Conservation (phyloP, 2,888 invertebrate species). For the Branchellion lobata region DNA sequence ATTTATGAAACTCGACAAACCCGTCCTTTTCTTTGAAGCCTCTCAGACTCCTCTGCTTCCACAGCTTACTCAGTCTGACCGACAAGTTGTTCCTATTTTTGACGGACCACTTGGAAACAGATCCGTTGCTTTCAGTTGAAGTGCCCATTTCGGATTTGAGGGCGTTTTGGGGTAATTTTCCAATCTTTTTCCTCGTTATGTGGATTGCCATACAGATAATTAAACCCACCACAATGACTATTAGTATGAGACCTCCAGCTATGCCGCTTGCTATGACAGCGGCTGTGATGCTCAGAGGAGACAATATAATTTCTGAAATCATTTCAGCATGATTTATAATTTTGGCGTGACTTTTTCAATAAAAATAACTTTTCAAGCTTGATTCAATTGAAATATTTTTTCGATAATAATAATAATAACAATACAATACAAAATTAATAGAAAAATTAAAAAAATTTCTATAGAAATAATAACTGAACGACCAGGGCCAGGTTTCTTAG, state of each 20-base stretch:
- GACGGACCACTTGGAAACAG: constrained; percentile 16
- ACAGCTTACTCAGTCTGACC: constrained; percentile 28
- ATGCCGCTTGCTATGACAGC: constrained; percentile 9
- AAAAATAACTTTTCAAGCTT: neutral
- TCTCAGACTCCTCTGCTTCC: constrained; percentile 5
- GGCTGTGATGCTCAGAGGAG: neutral
- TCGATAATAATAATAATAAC: neutral
- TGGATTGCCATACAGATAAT: constrained; percentile 3
- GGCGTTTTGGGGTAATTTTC: no score
- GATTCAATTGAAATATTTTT: neutral
- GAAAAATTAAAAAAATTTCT: no score
- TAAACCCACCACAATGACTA: constrained; percentile 6
- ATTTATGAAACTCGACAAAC: neutral
- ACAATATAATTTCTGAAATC: neutral
- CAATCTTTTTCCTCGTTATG: constrained; percentile 14
- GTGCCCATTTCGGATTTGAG: neutral
- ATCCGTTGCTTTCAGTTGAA: neutral
- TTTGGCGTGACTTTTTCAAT: neutral
- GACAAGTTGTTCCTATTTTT: constrained; percentile 15
- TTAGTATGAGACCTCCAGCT: neutral
- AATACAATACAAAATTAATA: neutral
- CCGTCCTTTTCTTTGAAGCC: constrained; percentile 8
- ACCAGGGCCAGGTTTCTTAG: neutral
- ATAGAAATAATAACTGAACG: no score
- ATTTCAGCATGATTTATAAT: neutral